Percentiles rank a stretch among this genome's conserved stretches.
These are phyloP conservation scores for Petaurus breviceps DNA, from an alignment of 2,113 vertebrate species.

Conservation along the genomic window DNA sequence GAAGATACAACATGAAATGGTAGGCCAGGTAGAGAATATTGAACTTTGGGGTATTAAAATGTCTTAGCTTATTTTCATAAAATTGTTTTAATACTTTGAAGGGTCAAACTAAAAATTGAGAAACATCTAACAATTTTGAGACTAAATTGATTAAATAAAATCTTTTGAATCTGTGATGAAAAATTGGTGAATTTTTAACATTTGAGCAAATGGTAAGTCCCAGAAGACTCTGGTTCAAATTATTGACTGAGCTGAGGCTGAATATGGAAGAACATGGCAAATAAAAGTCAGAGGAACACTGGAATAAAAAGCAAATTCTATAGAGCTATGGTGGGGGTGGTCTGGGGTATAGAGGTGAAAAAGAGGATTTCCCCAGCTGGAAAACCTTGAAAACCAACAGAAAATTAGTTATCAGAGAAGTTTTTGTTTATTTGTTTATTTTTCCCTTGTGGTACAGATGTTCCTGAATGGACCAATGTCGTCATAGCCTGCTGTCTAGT, in stretches of 20 bases:
- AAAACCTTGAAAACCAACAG: neutral
- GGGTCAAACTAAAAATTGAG: too few species aligned
- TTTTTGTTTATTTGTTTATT: neutral
- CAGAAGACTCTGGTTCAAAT: neutral
- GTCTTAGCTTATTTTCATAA: neutral
- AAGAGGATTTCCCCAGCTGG: neutral
- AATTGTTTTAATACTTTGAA: neutral
- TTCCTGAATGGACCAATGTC: too few species aligned
- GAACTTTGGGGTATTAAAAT: neutral
- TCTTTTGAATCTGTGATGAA: too few species aligned
- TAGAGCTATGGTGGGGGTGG: neutral
- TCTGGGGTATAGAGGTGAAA: neutral
- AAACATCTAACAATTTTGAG: too few species aligned
- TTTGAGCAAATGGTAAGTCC: too few species aligned
- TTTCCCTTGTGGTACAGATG: neutral
- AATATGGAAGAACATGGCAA: neutral
- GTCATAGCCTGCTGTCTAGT: neutral
- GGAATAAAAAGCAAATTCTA: neutral
- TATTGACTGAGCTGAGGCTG: neutral
- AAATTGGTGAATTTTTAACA: too few species aligned
- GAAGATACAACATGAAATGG: neutral
- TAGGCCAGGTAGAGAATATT: neutral
- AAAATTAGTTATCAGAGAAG: neutral
- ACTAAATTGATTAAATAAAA: too few species aligned
- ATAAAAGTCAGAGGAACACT: neutral